phyloP scores from a whole-genome alignment of 1,140 invertebrate species.

The Sitobion miscanthi region DNA sequence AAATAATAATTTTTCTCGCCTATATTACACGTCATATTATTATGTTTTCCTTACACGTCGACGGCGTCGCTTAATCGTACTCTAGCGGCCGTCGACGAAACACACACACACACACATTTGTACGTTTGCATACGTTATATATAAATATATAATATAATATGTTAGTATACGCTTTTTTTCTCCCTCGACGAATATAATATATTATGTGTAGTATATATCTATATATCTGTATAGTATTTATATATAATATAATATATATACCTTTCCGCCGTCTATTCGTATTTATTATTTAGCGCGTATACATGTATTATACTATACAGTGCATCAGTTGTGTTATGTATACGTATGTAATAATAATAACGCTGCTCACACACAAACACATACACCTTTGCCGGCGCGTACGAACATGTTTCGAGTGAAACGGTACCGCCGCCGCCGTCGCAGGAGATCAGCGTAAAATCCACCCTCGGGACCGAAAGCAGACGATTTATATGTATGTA shows the following conservation, averaged over 20 bases:
- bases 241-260: not conserved
- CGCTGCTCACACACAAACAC: not conserved
- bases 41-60: constrained; percentile 6
- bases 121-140: not conserved
- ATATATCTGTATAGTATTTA: not conserved
- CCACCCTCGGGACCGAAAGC: not conserved
- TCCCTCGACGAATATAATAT: not conserved
- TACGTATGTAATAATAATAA: not conserved
- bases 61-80: not conserved
- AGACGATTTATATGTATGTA: not conserved
- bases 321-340: not conserved
- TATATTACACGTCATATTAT: not conserved
- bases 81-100: not conserved
- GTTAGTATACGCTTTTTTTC: not conserved
- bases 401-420: not conserved
- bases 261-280: constrained; percentile 11
- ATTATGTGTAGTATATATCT: not conserved
- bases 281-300: constrained; percentile 31
- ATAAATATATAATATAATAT: constrained; percentile 19
- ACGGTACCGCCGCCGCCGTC: not conserved
- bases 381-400: not conserved
- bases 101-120: not conserved
- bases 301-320: not conserved
- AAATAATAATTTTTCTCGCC: not conserved
- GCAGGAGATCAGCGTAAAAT: constrained; percentile 22